Evolutionary conservation across 2,888 invertebrate species (phyloP), one percentile per base, ranked within the genome.

Genomic region (Corythucha ciliata): DNA sequence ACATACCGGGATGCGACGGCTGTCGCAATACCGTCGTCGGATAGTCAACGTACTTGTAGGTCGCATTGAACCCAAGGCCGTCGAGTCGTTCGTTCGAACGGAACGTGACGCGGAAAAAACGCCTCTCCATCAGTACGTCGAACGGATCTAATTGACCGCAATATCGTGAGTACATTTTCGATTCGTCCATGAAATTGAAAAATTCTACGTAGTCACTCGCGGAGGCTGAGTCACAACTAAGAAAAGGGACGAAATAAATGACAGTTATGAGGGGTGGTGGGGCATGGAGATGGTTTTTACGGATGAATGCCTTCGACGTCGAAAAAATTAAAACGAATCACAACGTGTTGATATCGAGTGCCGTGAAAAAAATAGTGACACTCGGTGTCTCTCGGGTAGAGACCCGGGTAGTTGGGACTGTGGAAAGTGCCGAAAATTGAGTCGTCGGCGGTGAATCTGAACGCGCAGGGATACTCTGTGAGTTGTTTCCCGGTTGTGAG

Each of bases 191-290:
- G 67, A 83, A 91, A 72, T 96, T 96, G 39, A 93, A 93, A 70
- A 97, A 92, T 68, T 94, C 90, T 47, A 97, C 86, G 69, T 84
- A 94, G 70, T 97, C 96, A 65, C 93, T 93, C 39, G 89, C 88
- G 4, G 92, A 85, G 41, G 80, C 78, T 53, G 86, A 84, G 63
- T 87, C 87, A 67, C 96, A 96, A 58, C 94, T 94, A 72, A 29
- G 69, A 74, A 48, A 34, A 54, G 18, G 8, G 8, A 33, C 18
- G 4, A 16, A 5, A 48, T 22, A n/a, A n/a, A n/a, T n/a, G n/a
- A n/a, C n/a, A n/a, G n/a, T n/a, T n/a, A n/a, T n/a, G n/a, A n/a
- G n/a, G n/a, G n/a, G n/a, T n/a, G n/a, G n/a, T n/a, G n/a, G n/a
- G n/a, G n/a, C n/a, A n/a, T n/a, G n/a, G n/a, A n/a, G n/a, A n/a